phyloP scores from a whole-genome alignment of 2,113 vertebrate species.

The Labrus mixtus region DNA sequence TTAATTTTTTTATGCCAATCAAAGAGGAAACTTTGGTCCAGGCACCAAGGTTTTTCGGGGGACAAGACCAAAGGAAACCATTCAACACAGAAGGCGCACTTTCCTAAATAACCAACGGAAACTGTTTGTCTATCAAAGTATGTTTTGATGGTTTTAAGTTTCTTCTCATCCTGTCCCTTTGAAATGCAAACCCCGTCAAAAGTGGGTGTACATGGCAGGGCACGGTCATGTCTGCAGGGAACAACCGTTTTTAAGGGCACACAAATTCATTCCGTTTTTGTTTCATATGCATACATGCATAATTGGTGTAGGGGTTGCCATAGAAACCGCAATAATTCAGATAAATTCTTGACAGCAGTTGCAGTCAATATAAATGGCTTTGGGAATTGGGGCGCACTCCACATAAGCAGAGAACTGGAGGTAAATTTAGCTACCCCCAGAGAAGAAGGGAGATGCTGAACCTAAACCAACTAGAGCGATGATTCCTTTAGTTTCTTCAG shows the following conservation, averaged over 20 bases:
- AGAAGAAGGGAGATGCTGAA: conserved; percentile 18
- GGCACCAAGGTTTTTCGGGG: conserved; percentile 32
- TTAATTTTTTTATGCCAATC: neutral
- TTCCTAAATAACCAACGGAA: conserved; percentile 45
- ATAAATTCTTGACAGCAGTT: conserved; percentile 78
- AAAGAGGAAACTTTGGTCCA: conserved; percentile 49
- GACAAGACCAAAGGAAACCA: conserved; percentile 53
- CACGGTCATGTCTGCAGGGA: conserved; percentile 47
- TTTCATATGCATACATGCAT: conserved; percentile 69
- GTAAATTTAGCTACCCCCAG: conserved; percentile 78
- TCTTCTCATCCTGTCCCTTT: conserved; percentile 37
- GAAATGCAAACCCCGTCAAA: conserved; percentile 59
- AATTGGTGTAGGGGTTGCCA: conserved; percentile 77
- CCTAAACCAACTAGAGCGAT: conserved; percentile 6
- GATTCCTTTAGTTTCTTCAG: fast-evolving
- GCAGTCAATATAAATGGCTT: conserved; percentile 84
- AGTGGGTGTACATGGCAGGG: conserved; percentile 5
- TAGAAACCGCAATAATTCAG: conserved; percentile 75
- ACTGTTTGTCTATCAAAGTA: conserved; percentile 47
- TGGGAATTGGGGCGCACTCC: conserved; percentile 82
- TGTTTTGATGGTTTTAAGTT: conserved; percentile 48
- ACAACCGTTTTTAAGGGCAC: conserved; percentile 22
- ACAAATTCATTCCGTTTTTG: conserved; percentile 32
- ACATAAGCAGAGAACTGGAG: conserved; percentile 70
- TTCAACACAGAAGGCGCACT: conserved; percentile 9